Percentiles rank a stretch among this genome's conserved stretches.
Conservation (phyloP, 2,888 invertebrate species). For the Synergus umbraculus region DNA sequence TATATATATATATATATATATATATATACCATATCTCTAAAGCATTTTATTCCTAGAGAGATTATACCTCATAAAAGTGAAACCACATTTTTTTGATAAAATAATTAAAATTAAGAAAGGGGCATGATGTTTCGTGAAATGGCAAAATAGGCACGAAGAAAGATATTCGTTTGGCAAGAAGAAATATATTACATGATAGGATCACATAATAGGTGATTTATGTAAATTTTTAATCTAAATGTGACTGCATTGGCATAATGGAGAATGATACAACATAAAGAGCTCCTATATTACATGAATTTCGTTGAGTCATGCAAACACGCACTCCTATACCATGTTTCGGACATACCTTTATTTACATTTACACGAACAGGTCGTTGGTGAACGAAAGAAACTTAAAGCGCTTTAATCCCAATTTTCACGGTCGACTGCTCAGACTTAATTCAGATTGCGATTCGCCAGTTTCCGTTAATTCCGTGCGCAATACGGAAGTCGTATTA, state of each 20-base stretch:
- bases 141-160: not conserved
- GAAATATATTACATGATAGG: conserved; percentile 18
- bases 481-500: not conserved
- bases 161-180: not conserved
- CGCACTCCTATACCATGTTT: not conserved
- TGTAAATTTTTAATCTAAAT: conserved; percentile 23
- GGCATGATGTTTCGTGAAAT: not conserved
- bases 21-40: no score
- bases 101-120: no score
- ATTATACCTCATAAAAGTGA: no score
- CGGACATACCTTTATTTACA: conserved; percentile 13
- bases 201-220: conserved; percentile 33
- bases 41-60: no score
- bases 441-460: not conserved
- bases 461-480: not conserved
- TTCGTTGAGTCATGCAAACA: conserved; percentile 33
- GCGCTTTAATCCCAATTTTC: conserved; percentile 20
- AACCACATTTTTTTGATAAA: no score
- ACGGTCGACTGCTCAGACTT: not conserved
- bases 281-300: not conserved
- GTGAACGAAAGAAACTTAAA: conserved; percentile 19
- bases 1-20: no score
- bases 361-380: not conserved
- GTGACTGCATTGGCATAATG: not conserved
- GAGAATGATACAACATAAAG: conserved; percentile 13